Evolutionary conservation across 2,113 vertebrate species (phyloP).

Genomic region (Onychorhynchus coronatus): DNA sequence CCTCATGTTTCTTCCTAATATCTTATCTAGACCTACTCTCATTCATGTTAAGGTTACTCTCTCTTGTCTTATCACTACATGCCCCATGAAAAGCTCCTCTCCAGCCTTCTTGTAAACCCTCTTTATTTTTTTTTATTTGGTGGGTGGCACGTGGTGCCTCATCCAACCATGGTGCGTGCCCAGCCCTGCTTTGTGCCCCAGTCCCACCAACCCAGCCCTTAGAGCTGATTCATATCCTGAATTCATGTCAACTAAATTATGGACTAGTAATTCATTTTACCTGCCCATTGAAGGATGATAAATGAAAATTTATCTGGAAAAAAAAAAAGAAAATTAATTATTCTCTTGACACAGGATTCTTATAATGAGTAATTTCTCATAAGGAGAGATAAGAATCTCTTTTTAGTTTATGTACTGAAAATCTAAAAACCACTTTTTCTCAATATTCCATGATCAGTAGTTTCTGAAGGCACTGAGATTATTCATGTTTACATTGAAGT

Average conservation of each 20-base stretch:
- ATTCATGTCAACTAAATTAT: background rate
- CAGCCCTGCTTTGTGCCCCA: background rate
- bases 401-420: background rate
- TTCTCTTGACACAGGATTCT: background rate
- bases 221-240: background rate
- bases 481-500: background rate
- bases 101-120: background rate
- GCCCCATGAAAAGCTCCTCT: background rate
- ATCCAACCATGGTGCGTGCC: background rate
- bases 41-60: background rate
- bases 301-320: background rate
- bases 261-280: background rate
- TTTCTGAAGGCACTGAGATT: background rate
- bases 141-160: background rate
- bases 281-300: background rate
- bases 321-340: background rate
- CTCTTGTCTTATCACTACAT: background rate
- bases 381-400: background rate
- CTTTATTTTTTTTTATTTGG: background rate
- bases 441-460: background rate
- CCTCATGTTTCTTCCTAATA: background rate
- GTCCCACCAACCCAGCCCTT: background rate
- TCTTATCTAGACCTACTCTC: background rate
- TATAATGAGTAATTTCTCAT: background rate
- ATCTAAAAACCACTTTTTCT: background rate